Evolutionary conservation across 2,113 vertebrate species (phyloP), one percentile per base, ranked within the genome.

Genomic region (Mugil cephalus): DNA sequence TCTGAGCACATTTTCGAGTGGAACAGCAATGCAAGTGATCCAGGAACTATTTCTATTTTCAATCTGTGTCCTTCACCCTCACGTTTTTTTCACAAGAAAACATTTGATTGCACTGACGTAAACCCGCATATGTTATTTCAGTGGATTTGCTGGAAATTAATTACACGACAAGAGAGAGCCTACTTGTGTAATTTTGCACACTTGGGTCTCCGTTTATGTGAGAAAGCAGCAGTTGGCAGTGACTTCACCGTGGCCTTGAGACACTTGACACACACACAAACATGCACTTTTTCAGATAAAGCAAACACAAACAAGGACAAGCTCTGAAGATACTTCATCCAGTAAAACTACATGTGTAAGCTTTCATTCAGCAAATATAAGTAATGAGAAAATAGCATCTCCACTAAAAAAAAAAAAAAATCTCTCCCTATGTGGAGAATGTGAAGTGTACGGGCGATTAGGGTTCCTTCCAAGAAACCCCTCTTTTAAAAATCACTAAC

Each of bases 401-500:
- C 7, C 34, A 11, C 40, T 62, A 50, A 56, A n/a, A n/a, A n/a
- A n/a, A n/a, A n/a, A n/a, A n/a, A n/a, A n/a, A 30, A 85, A 65
- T 39, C 35, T 69, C 38, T 62, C 69, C 42, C 47, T 51, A 68
- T 73, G 63, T n/a, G 38, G 60, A 42, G 43, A 73, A 50, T 64
- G 42, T 82, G 52, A 78, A 84, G 70, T 47, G 47, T 71, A 79
- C 66, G 81, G 53, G 54, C 79, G 74, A 89, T 89, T 84, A 89
- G 69, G 50, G 80, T 43, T 84, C 65, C 46, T 82, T 81, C 56
- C 74, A 76, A 81, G 73, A 66, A 80, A 56, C 42, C 65, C 52
- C 54, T 79, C 69, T 69, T 69, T 82, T 18, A 70, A 71, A 55
- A 75, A 72, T 52, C 59, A 48, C 59, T 56, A 65, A 82, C 66